Evolutionary conservation across 2,113 vertebrate species (phyloP), one percentile per base, ranked within the genome.

Genomic region (Zingel zingel): DNA sequence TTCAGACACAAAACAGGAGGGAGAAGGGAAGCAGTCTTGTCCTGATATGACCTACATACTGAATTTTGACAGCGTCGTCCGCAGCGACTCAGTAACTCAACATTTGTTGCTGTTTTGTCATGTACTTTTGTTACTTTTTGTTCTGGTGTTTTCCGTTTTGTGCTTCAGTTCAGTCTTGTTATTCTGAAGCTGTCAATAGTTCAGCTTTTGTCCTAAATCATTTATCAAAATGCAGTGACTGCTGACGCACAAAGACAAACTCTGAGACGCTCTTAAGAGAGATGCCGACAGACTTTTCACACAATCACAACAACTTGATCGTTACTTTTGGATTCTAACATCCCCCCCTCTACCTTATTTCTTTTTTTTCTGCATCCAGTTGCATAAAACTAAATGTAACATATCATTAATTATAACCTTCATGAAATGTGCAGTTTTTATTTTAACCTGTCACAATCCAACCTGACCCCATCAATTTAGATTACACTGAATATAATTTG

Each of bases 191-290:
- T 74, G 78, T 73, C 86, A 78, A 73, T 75, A 74, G 72, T 76
- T 70, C 51, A 21, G 45, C 62, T 73, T 58, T 77, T 18, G 13
- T 68, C 79, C 58, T 48, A 50, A 6, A 84, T 77, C 69, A 59
- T 74, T 73, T 77, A 71, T 84, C 80, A 87, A 68, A 84, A 33
- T 19, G 53, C 61, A 14, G 74, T 51, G 18, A 18, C 74, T 85
- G 47, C 48, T 61, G 63, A 85, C 23, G 9, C 59, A 71, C 65
- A 57, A 62, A 83, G 58, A 76, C 27, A 68, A 51, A 73, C 36
- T 15, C 51, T 23, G 39, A 57, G 33, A 79, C 2, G 21, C 43
- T 19, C 47, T 6, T 56, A 62, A 67, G 30, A 56, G 45, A 59
- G 62, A 78, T 51, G 54, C 36, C 19, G 16, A 30, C 53, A 73